Conservation (phyloP, 2,888 invertebrate species). For the Crepidodera aurea region DNA sequence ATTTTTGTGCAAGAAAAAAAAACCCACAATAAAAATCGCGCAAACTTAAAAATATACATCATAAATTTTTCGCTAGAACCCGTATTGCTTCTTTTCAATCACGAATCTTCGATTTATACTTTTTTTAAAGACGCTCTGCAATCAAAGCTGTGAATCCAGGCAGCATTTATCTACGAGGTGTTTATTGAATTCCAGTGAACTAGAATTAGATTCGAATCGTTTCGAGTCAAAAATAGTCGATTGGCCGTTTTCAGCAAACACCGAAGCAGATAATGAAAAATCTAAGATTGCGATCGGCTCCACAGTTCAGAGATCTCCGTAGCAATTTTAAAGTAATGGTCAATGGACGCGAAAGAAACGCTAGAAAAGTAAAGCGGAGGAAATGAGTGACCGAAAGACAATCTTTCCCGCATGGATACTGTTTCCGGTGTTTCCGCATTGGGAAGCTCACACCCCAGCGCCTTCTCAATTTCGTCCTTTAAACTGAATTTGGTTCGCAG, state of each 20-base stretch:
- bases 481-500: slow-evolving; percentile 57
- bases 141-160: neutral
- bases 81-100: too few relatives aligned
- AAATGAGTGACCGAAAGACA: slow-evolving; percentile 48
- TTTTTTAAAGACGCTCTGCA: too few relatives aligned
- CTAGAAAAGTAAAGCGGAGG: slow-evolving; percentile 8
- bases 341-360: slow-evolving; percentile 33
- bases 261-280: slow-evolving; percentile 39
- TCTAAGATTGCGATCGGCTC: slow-evolving; percentile 29
- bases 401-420: slow-evolving; percentile 54
- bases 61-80: too few relatives aligned
- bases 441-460: slow-evolving; percentile 52
- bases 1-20: too few relatives aligned
- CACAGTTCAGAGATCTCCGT: slow-evolving; percentile 22
- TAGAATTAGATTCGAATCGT: slow-evolving; percentile 13
- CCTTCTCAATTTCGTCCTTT: slow-evolving; percentile 55
- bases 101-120: too few relatives aligned
- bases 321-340: slow-evolving; percentile 43
- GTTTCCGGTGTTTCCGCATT: slow-evolving; percentile 41
- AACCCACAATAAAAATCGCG: too few relatives aligned
- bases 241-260: slow-evolving; percentile 27
- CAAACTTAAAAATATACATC: too few relatives aligned
- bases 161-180: slow-evolving; percentile 10
- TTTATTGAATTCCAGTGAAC: slow-evolving; percentile 21
- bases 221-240: slow-evolving; percentile 10